Evolutionary conservation across 1,140 invertebrate genomes (phyloP).

Genomic region (Trichonephila clavata): DNA sequence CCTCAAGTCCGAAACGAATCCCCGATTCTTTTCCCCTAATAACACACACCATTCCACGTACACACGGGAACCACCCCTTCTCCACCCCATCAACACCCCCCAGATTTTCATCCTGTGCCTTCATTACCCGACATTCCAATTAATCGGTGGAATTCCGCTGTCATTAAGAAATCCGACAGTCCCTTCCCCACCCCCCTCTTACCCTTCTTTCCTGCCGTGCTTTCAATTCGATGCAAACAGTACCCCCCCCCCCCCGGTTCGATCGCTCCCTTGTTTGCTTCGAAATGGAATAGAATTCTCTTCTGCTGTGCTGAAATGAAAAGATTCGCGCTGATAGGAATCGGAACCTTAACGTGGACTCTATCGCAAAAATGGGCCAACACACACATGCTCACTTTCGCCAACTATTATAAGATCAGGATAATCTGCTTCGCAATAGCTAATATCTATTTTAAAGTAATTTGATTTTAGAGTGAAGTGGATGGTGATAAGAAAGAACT

Average conservation of each 20-base stretch:
- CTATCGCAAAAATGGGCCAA: too few species aligned
- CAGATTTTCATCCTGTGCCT: constrained; percentile 42
- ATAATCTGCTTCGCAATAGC: too few species aligned
- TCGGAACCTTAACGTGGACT: too few species aligned
- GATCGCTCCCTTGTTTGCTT: constrained; percentile 22
- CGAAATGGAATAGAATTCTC: too few species aligned
- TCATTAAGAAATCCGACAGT: constrained; percentile 60
- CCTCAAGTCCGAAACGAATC: constrained; percentile 35
- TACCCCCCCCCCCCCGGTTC: neutral
- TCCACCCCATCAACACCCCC: neutral
- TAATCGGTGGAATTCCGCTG: constrained; percentile 62
- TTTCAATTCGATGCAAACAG: constrained; percentile 44
- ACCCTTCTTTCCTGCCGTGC: neutral
- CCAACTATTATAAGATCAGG: too few species aligned
- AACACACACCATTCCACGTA: neutral
- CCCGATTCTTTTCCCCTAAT: constrained; percentile 54
- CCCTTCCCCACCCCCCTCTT: neutral
- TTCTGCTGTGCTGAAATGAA: too few species aligned
- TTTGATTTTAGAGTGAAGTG: too few species aligned
- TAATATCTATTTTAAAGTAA: too few species aligned
- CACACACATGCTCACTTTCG: too few species aligned
- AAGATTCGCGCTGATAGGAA: too few species aligned
- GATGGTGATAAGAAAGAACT: too few species aligned
- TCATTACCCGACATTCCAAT: constrained; percentile 71
- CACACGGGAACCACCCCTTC: too few species aligned